phyloP scores from a whole-genome alignment of 2,888 invertebrate genomes.

The Pachliopta kotzebuea region DNA sequence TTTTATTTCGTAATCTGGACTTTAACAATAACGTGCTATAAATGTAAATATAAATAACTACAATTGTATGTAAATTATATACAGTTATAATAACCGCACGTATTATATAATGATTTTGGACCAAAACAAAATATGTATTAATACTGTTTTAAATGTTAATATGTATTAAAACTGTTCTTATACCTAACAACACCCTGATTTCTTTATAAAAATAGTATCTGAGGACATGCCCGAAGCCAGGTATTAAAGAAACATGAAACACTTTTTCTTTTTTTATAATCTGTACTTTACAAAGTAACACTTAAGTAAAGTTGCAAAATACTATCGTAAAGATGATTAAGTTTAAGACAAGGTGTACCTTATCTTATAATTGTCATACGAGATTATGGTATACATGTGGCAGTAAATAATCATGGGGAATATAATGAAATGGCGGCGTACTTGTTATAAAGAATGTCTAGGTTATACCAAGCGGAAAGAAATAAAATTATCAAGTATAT shows the following conservation, averaged over 20 bases:
- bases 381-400: not conserved
- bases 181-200: not conserved
- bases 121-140: not conserved
- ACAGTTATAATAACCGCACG: too few relatives aligned
- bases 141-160: not conserved
- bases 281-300: not conserved
- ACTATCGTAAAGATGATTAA: conserved; percentile 15
- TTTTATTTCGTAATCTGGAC: conserved; percentile 1
- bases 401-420: not conserved
- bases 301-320: conserved; percentile 4
- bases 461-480: not conserved
- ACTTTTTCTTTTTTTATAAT: too few relatives aligned
- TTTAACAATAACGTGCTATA: not conserved
- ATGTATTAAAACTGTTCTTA: too few relatives aligned
- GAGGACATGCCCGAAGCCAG: too few relatives aligned
- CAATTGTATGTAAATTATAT: too few relatives aligned
- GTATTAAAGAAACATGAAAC: too few relatives aligned
- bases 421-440: not conserved
- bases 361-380: conserved; percentile 9
- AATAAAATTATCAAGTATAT: conserved; percentile 21
- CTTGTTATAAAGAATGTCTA: not conserved
- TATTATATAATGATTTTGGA: too few relatives aligned
- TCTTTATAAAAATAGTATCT: too few relatives aligned
- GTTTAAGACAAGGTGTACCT: conserved; percentile 14
- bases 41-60: too few relatives aligned